Base-by-base conservation (phyloP, 2,797 vertebrate genomes). In the Micromesistius poutassou region DNA sequence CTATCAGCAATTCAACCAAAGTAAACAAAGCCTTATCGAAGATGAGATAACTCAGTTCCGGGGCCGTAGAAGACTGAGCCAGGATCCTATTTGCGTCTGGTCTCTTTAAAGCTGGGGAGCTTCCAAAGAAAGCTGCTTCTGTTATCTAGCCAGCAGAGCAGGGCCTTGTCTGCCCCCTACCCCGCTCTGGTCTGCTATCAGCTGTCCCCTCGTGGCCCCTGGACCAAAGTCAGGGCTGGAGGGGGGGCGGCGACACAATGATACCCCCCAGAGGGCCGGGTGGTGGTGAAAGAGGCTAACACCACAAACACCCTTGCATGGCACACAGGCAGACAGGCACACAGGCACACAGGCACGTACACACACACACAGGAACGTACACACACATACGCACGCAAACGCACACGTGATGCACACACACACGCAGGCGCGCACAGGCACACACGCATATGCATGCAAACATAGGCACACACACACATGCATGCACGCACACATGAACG, bases 141-240 rank as follows among this genome's bases (percentile, higher is more conserved):
- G 83, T 89, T 88, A 91, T 92, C 90, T 81, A 8, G 80, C 68
- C 77, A 74, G 79, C 84, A 84, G 79, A 83, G 77, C 80, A 87
- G 70, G 66, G 76, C 50, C 42, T 46, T 55, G 50, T 66, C n/a
- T 2, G n/a, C 55, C 55, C 55, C 14, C n/a, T n/a, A 5, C 55
- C 55, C 7, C n/a, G n/a, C 55, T 74, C 74, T 22, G 28, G 70
- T 90, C 90, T 91, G 89, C 84, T 88, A 89, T 90, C 89, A 90
- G 89, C 87, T 81, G 75, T 73, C 76, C 80, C 74, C 85, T 80
- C 84, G 79, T n/a, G 55, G 35, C 31, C 2, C 19, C 68, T 46
- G 30, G 77, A 38, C 70, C 76, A 78, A 79, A 85, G 85, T 92
- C 90, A 88, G 74, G 82, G 81, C 80, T 38, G 28, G 66, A 76